Base-by-base conservation (phyloP, 2,888 invertebrate species). In the Hirtodrosophila duncani region DNA sequence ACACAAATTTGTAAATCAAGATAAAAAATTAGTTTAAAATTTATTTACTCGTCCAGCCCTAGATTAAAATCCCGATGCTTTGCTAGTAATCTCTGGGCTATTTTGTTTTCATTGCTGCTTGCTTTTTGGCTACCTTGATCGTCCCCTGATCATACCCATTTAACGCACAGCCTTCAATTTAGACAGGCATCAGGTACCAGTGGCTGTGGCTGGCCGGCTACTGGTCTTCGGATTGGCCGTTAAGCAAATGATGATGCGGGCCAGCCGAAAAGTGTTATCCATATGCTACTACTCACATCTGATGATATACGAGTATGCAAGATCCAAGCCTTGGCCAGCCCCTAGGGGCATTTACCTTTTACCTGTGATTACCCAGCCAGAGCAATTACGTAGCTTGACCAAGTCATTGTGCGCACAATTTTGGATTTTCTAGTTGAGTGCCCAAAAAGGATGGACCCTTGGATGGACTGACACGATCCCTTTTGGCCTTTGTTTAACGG, bases 401-500 rank as follows among this genome's bases (percentile, higher is more conserved):
- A 68, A 68, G 66, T 68, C 74, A 59, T 70, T 70, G 66, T 61
- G 50, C 50, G 29, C 53, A 58, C 45, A 61, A 70, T 66, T 71
- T 63, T 71, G 68, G 63, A 70, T 66, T 71, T 63, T 71, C 70
- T 68, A 70, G 63, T 46, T 55, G 67, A 70, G 53, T 66, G 66
- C 43, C 50, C 50, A 56, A 52, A 56, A 50, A 58, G 50, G 46
- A 56, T 61, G 53, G 53, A 53, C n/a, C n/a, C 34, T 20, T 33
- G 52, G 56, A 44, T 56, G 50, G 52, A 36, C 45, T 68, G 67
- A 63, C 65, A 66, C 67, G 72, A 68, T 78, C 71, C 69, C 65
- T 65, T 65, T 56, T 48, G 55, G 27, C 36, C 29, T 43, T 67
- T 63, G 58, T 67, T 39, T 48, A 10, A 11, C 17, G 2, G 13